Evolutionary conservation across 2,113 vertebrate species (phyloP).

Genomic region (Rhinolophus ferrumequinum): DNA sequence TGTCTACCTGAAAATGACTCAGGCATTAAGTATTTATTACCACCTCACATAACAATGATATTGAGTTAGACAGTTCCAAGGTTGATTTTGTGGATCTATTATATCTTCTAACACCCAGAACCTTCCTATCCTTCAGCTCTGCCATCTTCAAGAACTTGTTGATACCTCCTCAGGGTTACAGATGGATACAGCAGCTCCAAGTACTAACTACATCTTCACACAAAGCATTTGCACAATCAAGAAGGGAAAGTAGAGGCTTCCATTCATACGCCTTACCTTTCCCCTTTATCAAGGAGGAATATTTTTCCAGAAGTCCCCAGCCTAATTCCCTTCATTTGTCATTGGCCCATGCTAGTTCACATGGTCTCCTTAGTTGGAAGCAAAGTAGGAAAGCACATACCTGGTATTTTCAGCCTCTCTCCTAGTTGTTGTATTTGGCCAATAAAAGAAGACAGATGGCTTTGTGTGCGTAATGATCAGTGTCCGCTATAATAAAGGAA

Average conservation of each 20-base stretch:
- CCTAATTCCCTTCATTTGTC: background rate
- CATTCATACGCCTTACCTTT: background rate
- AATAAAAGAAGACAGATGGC: background rate
- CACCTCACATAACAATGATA: background rate
- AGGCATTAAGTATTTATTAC: background rate
- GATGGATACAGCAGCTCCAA: background rate
- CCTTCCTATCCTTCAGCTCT: background rate
- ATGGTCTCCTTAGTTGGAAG: background rate
- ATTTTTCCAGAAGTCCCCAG: background rate
- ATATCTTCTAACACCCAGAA: background rate
- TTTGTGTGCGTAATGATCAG: background rate
- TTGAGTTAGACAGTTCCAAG: background rate
- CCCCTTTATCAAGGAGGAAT: background rate
- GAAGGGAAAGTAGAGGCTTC: background rate
- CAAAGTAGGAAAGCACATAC: background rate
- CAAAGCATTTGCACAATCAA: background rate
- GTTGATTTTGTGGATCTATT: background rate
- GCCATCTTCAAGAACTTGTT: background rate
- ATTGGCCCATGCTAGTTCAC: background rate
- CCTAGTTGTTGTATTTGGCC: background rate
- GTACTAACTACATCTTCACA: background rate
- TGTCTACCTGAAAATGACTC: background rate
- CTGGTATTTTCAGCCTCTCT: background rate
- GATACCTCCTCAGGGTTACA: background rate
- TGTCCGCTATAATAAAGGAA: background rate